A percentile compares a stretch with the other conserved stretches of the same genome.
Evolutionary conservation across 1,140 invertebrate genomes (phyloP).

Genomic region (Octopus sinensis): DNA sequence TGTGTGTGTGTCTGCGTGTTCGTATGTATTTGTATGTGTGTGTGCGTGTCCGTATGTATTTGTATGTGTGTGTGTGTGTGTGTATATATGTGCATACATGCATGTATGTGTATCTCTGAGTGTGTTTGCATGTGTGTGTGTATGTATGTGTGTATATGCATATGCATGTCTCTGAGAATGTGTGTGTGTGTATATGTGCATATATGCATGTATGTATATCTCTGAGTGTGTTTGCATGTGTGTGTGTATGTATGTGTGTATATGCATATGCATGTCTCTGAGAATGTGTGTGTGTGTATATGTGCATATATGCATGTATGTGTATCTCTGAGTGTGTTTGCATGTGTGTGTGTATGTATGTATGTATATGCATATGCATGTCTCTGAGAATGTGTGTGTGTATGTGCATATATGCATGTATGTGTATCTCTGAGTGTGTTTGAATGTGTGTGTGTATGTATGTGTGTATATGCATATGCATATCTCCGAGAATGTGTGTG

Average conservation of each 20-base stretch:
- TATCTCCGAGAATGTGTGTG: neutral
- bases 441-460: neutral
- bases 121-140: too few species aligned
- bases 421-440: neutral
- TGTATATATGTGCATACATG: too few species aligned
- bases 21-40: too few species aligned
- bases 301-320: too few species aligned
- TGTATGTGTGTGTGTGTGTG: too few species aligned
- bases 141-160: neutral
- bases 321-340: too few species aligned
- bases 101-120: too few species aligned
- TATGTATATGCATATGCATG: neutral
- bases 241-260: neutral
- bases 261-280: neutral
- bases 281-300: neutral
- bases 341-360: neutral
- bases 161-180: neutral
- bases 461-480: neutral
- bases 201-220: neutral
- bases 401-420: neutral
- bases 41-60: too few species aligned
- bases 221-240: neutral
- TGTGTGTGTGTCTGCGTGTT: too few species aligned
- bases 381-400: neutral
- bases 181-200: neutral